Conservation (phyloP, 1,140 invertebrate genomes). For the Leptinotarsa lineolata region DNA sequence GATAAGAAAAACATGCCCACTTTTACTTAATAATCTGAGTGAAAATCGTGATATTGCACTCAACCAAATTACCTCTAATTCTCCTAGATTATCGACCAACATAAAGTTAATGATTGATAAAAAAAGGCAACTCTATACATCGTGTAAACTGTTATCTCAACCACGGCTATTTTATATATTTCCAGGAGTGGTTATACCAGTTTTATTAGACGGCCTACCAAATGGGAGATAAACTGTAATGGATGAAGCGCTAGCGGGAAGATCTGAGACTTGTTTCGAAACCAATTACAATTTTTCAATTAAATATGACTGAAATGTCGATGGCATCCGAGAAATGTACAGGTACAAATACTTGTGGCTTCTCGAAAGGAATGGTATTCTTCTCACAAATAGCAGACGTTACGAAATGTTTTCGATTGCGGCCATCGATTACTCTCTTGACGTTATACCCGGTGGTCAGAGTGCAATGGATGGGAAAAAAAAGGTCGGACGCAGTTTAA, state of each 20-base stretch:
- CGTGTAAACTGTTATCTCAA: constrained; percentile 33
- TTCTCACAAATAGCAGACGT: neutral
- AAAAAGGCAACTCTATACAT: constrained; percentile 13
- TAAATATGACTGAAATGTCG: constrained; percentile 15
- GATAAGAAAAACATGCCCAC: neutral
- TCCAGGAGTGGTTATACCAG: constrained; percentile 30
- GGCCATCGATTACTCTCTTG: neutral
- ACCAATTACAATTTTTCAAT: constrained; percentile 35
- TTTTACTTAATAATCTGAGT: neutral
- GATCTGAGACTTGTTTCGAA: constrained; percentile 30
- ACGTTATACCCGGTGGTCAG: neutral
- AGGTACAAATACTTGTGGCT: neutral
- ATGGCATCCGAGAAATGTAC: constrained; percentile 7
- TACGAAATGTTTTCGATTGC: constrained; percentile 1
- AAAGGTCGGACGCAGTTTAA: neutral
- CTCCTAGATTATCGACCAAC: constrained; percentile 1
- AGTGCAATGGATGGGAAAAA: neutral
- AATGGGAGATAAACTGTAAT: constrained; percentile 32
- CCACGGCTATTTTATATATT: constrained; percentile 29
- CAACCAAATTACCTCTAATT: constrained; percentile 6
- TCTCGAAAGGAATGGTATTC: constrained; percentile 12
- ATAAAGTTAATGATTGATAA: constrained; percentile 6
- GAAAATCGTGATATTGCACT: constrained; percentile 6
- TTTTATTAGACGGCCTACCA: constrained; percentile 35
- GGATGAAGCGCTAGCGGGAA: constrained; percentile 27